Evolutionary conservation across 2,797 vertebrate genomes (phyloP).

Genomic region (Acipenser ruthenus): DNA sequence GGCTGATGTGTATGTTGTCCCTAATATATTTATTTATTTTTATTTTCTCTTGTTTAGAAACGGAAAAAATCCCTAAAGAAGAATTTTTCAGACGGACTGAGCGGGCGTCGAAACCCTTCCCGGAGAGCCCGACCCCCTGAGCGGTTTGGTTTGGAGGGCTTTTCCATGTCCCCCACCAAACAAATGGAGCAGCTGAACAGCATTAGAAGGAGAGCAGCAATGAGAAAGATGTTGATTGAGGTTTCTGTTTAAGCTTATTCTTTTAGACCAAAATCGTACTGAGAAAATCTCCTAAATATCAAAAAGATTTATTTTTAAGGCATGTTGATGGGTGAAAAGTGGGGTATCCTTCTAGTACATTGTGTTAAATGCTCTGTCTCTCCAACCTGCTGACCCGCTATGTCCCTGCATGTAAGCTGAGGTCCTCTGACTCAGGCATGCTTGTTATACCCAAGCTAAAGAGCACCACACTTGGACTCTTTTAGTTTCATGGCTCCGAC

Average conservation of each 20-base stretch:
- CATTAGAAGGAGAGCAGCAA: conserved; percentile 49
- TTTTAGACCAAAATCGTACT: neutral
- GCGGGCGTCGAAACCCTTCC: conserved; percentile 77
- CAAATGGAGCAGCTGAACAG: conserved; percentile 46
- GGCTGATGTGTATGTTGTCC: no score
- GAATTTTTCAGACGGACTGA: conserved; percentile 54
- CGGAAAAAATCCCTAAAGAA: conserved; percentile 52
- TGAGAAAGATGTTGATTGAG: conserved; percentile 66
- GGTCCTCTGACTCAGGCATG: no score
- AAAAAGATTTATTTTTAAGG: neutral
- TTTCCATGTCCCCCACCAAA: conserved; percentile 43
- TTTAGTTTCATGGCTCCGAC: no score
- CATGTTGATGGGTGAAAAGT: no score
- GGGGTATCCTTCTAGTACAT: no score
- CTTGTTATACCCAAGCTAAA: no score
- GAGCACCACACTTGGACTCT: no score
- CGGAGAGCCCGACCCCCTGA: conserved; percentile 85
- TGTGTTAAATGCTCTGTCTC: no score
- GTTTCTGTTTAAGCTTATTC: conserved; percentile 32
- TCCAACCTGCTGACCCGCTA: no score
- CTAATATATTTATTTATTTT: no score
- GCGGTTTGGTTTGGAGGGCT: conserved; percentile 82
- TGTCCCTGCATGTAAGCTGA: no score
- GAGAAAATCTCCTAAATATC: neutral
- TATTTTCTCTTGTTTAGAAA: conserved; percentile 40